Conservation (phyloP, 92 coral and sea anemone genomes). For the Actinostola sp. region DNA sequence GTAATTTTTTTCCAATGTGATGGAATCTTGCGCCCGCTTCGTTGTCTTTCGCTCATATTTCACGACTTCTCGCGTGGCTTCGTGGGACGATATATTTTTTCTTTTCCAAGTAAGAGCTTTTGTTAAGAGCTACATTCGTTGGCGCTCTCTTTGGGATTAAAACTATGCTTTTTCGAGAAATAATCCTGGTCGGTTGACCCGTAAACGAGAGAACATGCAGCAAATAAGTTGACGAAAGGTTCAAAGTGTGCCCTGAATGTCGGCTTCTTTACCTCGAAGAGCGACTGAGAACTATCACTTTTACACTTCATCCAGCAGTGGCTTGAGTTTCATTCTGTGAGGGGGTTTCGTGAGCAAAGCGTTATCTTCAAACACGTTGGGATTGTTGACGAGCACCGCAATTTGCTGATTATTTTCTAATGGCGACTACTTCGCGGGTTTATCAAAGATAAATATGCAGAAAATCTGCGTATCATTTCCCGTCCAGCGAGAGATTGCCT, state of each 20-base stretch:
- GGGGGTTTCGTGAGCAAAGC: neutral
- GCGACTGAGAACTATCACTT: neutral
- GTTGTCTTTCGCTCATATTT: conserved; percentile 21
- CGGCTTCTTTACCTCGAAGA: conserved; percentile 13
- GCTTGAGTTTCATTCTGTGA: neutral
- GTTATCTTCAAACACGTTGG: conserved; percentile 1
- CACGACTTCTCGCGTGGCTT: conserved; percentile 26
- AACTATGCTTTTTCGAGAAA: neutral
- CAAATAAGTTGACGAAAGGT: conserved; percentile 23
- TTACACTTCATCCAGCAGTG: neutral
- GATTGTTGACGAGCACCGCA: conserved; percentile 21
- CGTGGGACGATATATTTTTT: no score
- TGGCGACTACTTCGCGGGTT: conserved; percentile 23
- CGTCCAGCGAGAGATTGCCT: neutral
- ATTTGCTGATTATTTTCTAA: conserved; percentile 24
- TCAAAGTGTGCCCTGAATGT: conserved; percentile 12
- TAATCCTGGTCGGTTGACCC: conserved; percentile 8
- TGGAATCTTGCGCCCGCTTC: conserved; percentile 10
- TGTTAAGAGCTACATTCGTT: neutral
- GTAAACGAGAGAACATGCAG: conserved; percentile 19
- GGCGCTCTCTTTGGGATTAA: neutral
- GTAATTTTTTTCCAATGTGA: neutral
- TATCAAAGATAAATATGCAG: conserved; percentile 11
- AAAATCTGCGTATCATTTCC: conserved; percentile 34
- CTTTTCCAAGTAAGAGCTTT: no score